Base-by-base conservation (phyloP, 2,888 invertebrate genomes). In the Nomada ferruginata region DNA sequence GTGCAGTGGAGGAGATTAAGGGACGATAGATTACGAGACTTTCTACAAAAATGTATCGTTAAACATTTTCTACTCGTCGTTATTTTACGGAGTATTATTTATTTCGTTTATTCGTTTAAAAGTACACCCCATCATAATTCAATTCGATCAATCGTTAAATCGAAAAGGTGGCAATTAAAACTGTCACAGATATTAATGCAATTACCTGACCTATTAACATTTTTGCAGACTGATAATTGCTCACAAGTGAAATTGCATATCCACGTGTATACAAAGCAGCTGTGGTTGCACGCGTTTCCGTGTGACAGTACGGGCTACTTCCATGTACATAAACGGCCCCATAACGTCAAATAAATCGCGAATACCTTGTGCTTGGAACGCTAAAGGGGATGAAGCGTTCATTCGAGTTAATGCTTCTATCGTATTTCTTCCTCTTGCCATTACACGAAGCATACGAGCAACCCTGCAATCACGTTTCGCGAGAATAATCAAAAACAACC, bases 261-360 rank as follows among this genome's bases (percentile, higher is more conserved):
- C 13, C 44, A 2, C 11, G 44, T 26, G 26, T 42, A n/a, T n/a
- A n/a, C 18, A n/a, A 44, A 11, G n/a, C 57, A 57, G 69, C 44
- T 69, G 69, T 18, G 69, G 42, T 47, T 57, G 57, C 42, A 44
- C 57, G 44, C 44, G 69, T 57, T 44, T 57, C 57, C 69, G 44
- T 26, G 23, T 2, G 26, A 55, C 57, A 13, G 44, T 57, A 57
- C 69, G 9, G 42, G 44, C 26, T 69, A 55, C 42, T 69, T 23
- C 23, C 69, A 11, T 52, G 61, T 18, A 23, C 20, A 71, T 61
- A 52, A 71, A 71, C 52, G 50, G 42, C 23, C n/a, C 47, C 36
- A 52, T 69, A 71, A 71, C 23, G 60, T 52, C 61, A n/a, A 52
- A 23, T 52, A 71, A 71, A 71, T 71, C 61, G 36, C 18, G 47